Base-by-base conservation (phyloP, 53 echinoderm and acorn worm genomes). In the Stichopus horrens region DNA sequence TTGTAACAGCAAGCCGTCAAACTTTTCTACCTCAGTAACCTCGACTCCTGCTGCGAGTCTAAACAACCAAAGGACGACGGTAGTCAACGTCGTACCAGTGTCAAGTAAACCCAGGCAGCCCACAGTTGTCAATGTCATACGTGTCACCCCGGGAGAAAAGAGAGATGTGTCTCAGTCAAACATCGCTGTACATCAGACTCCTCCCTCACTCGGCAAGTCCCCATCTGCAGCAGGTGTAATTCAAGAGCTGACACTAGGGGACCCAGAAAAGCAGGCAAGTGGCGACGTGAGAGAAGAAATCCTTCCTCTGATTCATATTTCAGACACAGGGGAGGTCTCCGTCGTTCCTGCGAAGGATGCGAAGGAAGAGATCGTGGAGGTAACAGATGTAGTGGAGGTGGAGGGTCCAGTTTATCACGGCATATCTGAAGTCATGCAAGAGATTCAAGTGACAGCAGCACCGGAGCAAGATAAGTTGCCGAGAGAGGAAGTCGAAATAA, bases 101-200 rank as follows among this genome's bases (percentile, higher is more conserved):
- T 23, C 85, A 23, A 59, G 52, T 51, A 85, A 63, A 5, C 9
- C 65, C 7, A 52, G 65, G 60, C 52, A 63, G 23, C 85, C 22
- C 66, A 85, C 85, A 10, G 85, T 85, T 1, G 85, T 85, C 65
- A 85, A 85, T 21, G 85, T 85, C 21, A 85, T 85, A 85, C 85
- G 85, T 13, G 85, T 85, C 23, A 85, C 67, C 5, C 85, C 85
- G 5, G 85, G 85, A 22, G 85, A 85, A 67, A 85, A 67, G 85
- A 23, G 85, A 18, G 85, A 65, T 23, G 85, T 85, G 10, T 63
- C 67, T 37, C 63, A 85, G 18, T 85, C 85, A 9, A 85, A 85
- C 67, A 85, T 85, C n/a, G 85, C 85, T 13, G 85, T 85, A 18
- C 63, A 85, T 66, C 63, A 66, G 10, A 65, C 85, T 11, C 85